These are phyloP conservation scores for Stomorhina lunata DNA, from an alignment of 2,888 invertebrate species.

Conservation along the genomic window DNA sequence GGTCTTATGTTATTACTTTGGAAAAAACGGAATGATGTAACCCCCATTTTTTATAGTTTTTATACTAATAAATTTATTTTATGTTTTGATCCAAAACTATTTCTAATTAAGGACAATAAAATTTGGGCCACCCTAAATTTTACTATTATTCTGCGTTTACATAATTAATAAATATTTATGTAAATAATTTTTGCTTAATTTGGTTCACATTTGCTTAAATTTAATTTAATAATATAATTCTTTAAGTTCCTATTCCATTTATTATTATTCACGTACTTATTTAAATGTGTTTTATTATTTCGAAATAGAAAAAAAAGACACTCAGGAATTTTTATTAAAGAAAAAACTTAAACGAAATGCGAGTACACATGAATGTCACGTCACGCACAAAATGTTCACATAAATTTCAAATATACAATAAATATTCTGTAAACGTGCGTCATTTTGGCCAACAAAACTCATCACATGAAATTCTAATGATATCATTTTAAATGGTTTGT, in stretches of 20 bases:
- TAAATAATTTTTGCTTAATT: background rate
- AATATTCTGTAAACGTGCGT: background rate
- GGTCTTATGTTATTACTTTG: too few relatives aligned
- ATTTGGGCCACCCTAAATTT: too few relatives aligned
- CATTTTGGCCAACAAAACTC: background rate
- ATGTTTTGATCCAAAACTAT: too few relatives aligned
- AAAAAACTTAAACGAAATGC: background rate
- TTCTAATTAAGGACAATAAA: too few relatives aligned
- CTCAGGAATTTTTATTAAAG: constrained; percentile 57
- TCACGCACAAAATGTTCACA: constrained; percentile 47
- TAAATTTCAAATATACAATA: constrained; percentile 23
- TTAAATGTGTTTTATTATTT: background rate
- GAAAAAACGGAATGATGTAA: too few relatives aligned
- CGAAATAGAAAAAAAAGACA: constrained; percentile 46
- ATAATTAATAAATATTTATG: background rate
- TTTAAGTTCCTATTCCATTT: background rate
- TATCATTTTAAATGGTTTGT: background rate
- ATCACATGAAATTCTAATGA: background rate
- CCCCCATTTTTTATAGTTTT: too few relatives aligned
- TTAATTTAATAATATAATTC: background rate
- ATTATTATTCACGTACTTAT: background rate
- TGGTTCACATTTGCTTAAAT: background rate
- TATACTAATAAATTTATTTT: too few relatives aligned
- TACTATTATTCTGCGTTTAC: too few relatives aligned
- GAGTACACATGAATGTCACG: constrained; percentile 21